Evolutionary conservation across 2,888 invertebrate genomes (phyloP).

Genomic region (Calephelis perditalis): DNA sequence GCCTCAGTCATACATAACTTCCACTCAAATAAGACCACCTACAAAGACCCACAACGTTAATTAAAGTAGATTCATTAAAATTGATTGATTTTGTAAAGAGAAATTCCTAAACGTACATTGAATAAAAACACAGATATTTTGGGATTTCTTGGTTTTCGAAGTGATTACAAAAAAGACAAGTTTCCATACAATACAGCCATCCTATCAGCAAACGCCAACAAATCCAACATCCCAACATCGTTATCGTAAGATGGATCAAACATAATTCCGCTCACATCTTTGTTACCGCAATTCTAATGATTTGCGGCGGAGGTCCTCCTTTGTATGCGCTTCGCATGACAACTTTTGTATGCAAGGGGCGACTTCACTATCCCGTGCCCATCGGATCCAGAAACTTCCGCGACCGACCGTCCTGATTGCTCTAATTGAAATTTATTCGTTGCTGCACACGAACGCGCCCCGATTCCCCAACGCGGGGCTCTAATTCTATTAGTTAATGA

Average conservation of each 20-base stretch:
- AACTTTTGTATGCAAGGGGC: conserved; percentile 56
- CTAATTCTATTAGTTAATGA: conserved; percentile 47
- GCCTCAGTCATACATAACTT: no score
- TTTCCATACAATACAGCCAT: not conserved
- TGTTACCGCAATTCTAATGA: conserved; percentile 72
- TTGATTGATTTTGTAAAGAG: no score
- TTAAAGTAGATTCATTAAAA: no score
- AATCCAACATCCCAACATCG: conserved; percentile 53
- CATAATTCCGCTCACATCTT: conserved; percentile 69
- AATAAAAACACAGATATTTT: no score
- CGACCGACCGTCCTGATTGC: conserved; percentile 56
- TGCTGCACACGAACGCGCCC: conserved; percentile 40
- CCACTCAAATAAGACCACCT: no score
- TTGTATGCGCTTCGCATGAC: conserved; percentile 59
- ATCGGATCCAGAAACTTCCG: conserved; percentile 61
- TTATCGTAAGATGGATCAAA: conserved; percentile 56
- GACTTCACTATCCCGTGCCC: conserved; percentile 50
- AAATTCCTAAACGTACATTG: no score
- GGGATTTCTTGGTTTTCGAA: no score
- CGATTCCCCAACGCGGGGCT: conserved; percentile 43
- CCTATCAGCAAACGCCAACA: conserved; percentile 33
- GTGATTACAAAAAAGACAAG: not conserved
- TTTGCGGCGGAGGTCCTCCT: conserved; percentile 66
- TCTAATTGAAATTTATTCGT: conserved; percentile 71
- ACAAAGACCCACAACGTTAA: no score